A percentile compares a stretch with the other conserved stretches of the same genome.
Conservation (phyloP, 2,113 vertebrate genomes). For the Mus musculus region GRCm39 chr10:25165001-25165500, state of each 20-base stretch:
- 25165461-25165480: not conserved
- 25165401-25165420: not conserved
- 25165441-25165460: constrained; percentile 73
- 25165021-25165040: not conserved
- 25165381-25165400: constrained; percentile 39
- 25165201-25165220: not conserved
- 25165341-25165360: not conserved
- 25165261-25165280: not conserved
- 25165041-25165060: not conserved
- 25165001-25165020: constrained; percentile 3
- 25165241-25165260: not conserved
- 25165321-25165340: not conserved
- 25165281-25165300: not conserved
- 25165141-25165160: not conserved
- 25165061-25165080: not conserved
- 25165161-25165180: not conserved
- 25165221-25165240: not conserved
- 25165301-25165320: not conserved
- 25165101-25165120: not conserved
- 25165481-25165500: constrained; percentile 85
- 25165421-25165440: not conserved
- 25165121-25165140: not conserved
- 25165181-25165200: not conserved
- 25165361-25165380: not conserved
- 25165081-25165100: not conserved